phyloP scores from a whole-genome alignment of 2,888 invertebrate species.

The Athetis lepigone region DNA sequence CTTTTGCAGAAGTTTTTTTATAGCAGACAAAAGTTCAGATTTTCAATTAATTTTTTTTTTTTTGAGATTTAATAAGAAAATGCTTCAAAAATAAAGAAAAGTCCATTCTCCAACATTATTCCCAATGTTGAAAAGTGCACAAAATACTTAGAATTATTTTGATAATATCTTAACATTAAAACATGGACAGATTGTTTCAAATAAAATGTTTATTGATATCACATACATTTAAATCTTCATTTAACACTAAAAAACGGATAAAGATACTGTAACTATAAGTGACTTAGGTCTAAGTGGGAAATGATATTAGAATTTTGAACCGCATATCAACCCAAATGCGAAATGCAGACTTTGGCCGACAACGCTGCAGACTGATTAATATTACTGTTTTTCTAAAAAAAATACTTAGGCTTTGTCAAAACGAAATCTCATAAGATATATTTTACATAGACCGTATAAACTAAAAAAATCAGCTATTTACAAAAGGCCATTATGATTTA shows the following conservation, averaged over 20 bases:
- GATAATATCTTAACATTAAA: conserved; percentile 66
- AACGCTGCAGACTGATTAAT: conserved; percentile 37
- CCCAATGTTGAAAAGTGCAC: conserved; percentile 56
- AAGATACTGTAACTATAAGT: conserved; percentile 54
- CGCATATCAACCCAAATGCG: conserved; percentile 21
- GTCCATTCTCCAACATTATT: conserved; percentile 46
- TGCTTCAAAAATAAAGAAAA: conserved; percentile 29
- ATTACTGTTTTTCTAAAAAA: conserved; percentile 26
- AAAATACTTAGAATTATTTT: conserved; percentile 66
- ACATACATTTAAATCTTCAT: conserved; percentile 74
- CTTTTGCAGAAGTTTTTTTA: conserved; percentile 9
- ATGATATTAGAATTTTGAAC: conserved; percentile 46
- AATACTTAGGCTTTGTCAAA: conserved; percentile 32
- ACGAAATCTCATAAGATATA: conserved; percentile 58
- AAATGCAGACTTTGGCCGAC: conserved; percentile 36
- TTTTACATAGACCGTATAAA: conserved; percentile 68
- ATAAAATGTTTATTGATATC: conserved; percentile 81
- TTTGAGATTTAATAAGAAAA: conserved; percentile 31
- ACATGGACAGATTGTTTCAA: conserved; percentile 84
- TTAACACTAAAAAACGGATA: conserved; percentile 68
- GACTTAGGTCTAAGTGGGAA: conserved; percentile 50
- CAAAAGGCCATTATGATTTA: conserved; percentile 80
- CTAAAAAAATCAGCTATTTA: conserved; percentile 83
- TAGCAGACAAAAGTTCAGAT: background rate
- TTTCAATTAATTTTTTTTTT: background rate